Evolutionary conservation across 2,797 vertebrate species (phyloP).

Genomic region (Oophaga sylvatica): DNA sequence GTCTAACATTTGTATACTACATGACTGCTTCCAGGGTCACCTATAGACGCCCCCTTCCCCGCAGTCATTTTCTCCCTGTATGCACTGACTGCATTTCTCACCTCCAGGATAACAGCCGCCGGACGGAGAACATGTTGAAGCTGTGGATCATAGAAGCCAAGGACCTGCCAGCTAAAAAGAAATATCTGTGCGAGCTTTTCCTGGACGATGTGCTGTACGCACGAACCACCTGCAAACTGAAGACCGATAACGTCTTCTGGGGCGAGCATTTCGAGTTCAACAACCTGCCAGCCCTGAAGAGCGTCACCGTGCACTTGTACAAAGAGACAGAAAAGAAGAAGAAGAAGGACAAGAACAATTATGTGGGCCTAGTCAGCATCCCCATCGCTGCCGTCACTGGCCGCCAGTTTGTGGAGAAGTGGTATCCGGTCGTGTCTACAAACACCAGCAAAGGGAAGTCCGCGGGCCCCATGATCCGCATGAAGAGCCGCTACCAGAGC

Average conservation of each 20-base stretch:
- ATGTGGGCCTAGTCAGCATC: slow-evolving; percentile 91
- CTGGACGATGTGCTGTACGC: slow-evolving; percentile 94
- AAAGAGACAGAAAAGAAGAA: slow-evolving; percentile 99
- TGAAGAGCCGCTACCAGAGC: slow-evolving; percentile 96
- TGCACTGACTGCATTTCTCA: not conserved
- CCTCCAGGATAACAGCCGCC: slow-evolving; percentile 92
- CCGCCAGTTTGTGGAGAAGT: slow-evolving; percentile 94
- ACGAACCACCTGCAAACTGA: slow-evolving; percentile 97
- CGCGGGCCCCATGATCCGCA: slow-evolving; percentile 91
- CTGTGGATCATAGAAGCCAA: slow-evolving; percentile 99
- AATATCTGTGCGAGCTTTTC: slow-evolving; percentile 96
- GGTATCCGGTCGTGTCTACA: slow-evolving; percentile 90
- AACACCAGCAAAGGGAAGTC: slow-evolving; percentile 92
- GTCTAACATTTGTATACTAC: too few relatives aligned
- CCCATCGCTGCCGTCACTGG: slow-evolving; percentile 84
- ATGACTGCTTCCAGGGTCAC: too few relatives aligned
- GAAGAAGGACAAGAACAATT: slow-evolving; percentile 98
- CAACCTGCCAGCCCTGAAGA: slow-evolving; percentile 90
- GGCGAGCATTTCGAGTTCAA: slow-evolving; percentile 99
- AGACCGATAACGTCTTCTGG: slow-evolving; percentile 98
- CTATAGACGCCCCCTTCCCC: too few relatives aligned
- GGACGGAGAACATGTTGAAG: slow-evolving; percentile 92
- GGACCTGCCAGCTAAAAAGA: slow-evolving; percentile 97
- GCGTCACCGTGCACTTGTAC: slow-evolving; percentile 91
- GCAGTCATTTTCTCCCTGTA: too few relatives aligned